phyloP scores from a whole-genome alignment of 2,888 invertebrate genomes.

The Luperina testacea region DNA sequence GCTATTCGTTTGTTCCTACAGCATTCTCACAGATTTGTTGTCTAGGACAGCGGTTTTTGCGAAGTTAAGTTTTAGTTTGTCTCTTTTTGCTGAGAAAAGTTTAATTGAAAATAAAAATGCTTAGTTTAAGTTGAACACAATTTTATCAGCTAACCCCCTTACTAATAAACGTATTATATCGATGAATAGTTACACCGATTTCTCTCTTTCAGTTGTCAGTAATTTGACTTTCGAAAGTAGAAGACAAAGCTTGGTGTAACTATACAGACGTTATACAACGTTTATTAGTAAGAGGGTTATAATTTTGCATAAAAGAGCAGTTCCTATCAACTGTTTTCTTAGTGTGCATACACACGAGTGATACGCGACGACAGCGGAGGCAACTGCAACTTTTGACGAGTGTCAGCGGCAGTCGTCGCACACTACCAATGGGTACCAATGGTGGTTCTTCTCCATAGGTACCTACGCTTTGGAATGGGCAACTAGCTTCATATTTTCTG shows the following conservation, averaged over 20 bases:
- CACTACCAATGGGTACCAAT: too few species aligned
- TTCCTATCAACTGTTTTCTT: background rate
- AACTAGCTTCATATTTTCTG: too few species aligned
- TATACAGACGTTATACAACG: too few species aligned
- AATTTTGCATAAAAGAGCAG: background rate
- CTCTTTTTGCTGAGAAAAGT: background rate
- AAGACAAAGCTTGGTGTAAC: too few species aligned
- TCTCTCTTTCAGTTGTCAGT: too few species aligned
- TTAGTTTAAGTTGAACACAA: background rate
- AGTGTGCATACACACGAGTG: background rate
- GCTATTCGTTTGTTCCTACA: conserved; percentile 69
- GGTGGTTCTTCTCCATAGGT: too few species aligned
- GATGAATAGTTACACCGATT: too few species aligned
- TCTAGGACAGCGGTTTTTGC: conserved; percentile 43
- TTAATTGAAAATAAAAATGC: background rate
- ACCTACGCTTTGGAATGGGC: too few species aligned
- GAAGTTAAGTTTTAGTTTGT: conserved; percentile 2
- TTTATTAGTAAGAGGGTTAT: background rate
- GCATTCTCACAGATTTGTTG: conserved; percentile 63
- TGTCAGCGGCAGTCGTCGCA: background rate
- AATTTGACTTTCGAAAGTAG: too few species aligned
- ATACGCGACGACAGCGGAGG: background rate
- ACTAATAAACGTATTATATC: too few species aligned
- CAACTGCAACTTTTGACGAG: background rate
- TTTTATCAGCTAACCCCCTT: background rate